Evolutionary conservation across 2,113 vertebrate genomes (phyloP), one percentile per base, ranked within the genome.

Genomic region (Solea senegalensis): DNA sequence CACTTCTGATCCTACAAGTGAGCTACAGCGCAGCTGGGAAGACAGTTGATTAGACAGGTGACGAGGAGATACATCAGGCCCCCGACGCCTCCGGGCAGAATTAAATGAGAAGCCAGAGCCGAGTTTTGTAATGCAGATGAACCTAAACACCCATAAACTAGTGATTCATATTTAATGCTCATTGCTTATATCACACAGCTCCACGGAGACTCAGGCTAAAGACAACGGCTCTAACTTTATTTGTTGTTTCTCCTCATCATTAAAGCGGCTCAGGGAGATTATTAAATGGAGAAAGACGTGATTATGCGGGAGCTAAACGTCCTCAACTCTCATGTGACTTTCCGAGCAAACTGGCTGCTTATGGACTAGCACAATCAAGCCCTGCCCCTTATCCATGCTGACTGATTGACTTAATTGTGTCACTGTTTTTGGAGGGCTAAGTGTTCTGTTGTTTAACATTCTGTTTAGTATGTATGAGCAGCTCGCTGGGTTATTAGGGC

Each of bases 371-470:
- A 72, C 76, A 68, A 74, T 62, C 70, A 55, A 50, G 76, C 54
- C 51, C 16, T 65, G 70, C 65, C 67, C 78, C 74, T 84, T 65
- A 68, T 83, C 75, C 80, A 78, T 43, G 76, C 68, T 52, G 83
- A 46, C 72, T 83, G 85, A 90, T 80, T 90, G 82, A 91, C 86
- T 90, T 89, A 83, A 89, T 88, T 88, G 86, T 88, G 83, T 66
- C 83, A 74, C 81, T 84, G 85, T 86, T 86, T 87, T 79, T 75
- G 48, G 65, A 80, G 65, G 81, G 74, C 80, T 78, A 77, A 85
- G 71, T 80, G 72, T 26, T 59, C 80, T 65, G 83, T 81, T 88
- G 87, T 88, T 90, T 82, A 90, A 90, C 88, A 85, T 64, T 76
- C 73, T 88, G 87, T 84, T 86, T 78, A 88, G 77, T 88, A 82